These are phyloP conservation scores for Microdon myrmicae DNA, from an alignment of 2,888 invertebrate genomes.

Conservation along the genomic window DNA sequence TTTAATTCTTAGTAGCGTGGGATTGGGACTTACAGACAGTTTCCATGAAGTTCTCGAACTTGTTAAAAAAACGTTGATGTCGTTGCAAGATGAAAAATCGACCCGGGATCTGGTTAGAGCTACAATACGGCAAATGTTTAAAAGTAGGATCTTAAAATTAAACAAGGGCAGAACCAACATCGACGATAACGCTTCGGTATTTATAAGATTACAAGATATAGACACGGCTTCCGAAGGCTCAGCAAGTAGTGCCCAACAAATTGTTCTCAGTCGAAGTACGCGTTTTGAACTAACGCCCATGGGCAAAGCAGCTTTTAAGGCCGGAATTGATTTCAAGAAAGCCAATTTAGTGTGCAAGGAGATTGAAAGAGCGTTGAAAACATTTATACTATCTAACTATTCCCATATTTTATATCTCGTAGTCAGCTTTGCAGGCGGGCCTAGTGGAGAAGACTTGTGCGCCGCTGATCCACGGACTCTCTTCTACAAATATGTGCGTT, in stretches of 20 bases:
- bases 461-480: slow-evolving; percentile 67
- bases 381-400: slow-evolving; percentile 81
- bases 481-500: slow-evolving; percentile 71
- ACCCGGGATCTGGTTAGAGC: slow-evolving; percentile 57
- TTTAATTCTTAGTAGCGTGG: slow-evolving; percentile 76
- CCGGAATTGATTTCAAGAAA: slow-evolving; percentile 80
- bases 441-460: slow-evolving; percentile 75
- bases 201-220: slow-evolving; percentile 62
- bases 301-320: slow-evolving; percentile 86
- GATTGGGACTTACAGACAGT: slow-evolving; percentile 72
- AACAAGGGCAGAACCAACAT: slow-evolving; percentile 14
- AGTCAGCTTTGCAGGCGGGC: slow-evolving; percentile 61
- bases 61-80: slow-evolving; percentile 72
- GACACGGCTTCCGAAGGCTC: slow-evolving; percentile 43
- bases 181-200: slow-evolving; percentile 55
- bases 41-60: slow-evolving; percentile 69
- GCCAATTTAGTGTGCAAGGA: slow-evolving; percentile 81
- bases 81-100: slow-evolving; percentile 71
- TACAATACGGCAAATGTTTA: slow-evolving; percentile 63
- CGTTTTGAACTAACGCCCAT: slow-evolving; percentile 73
- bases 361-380: slow-evolving; percentile 76
- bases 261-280: slow-evolving; percentile 66
- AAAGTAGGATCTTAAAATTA: slow-evolving; percentile 61
- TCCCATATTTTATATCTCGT: slow-evolving; percentile 90
- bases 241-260: slow-evolving; percentile 49